These are phyloP conservation scores for Busseola fusca DNA, from an alignment of 2,888 invertebrate species.

Conservation along the genomic window DNA sequence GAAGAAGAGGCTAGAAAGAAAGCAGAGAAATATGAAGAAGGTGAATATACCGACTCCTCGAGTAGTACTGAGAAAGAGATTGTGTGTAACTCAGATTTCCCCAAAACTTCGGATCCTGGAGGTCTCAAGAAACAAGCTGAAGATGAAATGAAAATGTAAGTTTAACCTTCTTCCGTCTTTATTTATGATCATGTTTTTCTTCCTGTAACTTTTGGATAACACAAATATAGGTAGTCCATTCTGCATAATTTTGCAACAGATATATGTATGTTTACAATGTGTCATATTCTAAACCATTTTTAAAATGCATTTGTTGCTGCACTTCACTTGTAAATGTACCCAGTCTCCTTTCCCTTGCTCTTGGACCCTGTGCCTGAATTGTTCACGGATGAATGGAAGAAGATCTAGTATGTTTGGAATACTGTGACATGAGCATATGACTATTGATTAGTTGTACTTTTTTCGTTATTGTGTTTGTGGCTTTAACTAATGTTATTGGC, in stretches of 20 bases:
- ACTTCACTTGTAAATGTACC: too few species aligned
- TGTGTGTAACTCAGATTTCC: slow-evolving; percentile 80
- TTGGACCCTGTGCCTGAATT: too few species aligned
- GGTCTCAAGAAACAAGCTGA: slow-evolving; percentile 83
- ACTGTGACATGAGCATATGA: too few species aligned
- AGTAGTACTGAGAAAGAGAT: slow-evolving; percentile 79
- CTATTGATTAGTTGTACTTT: too few species aligned
- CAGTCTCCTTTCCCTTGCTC: too few species aligned
- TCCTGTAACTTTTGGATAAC: not conserved
- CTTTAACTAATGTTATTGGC: too few species aligned
- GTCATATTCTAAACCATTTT: not conserved
- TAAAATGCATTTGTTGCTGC: too few species aligned
- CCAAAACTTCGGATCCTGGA: slow-evolving; percentile 85
- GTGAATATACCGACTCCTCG: slow-evolving; percentile 88
- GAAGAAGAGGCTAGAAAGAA: slow-evolving; percentile 90
- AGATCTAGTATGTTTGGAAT: too few species aligned
- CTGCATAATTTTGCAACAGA: too few species aligned
- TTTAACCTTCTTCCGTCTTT: slow-evolving; percentile 31
- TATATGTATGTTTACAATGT: not conserved
- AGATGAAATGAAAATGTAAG: slow-evolving; percentile 88
- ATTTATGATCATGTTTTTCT: not conserved
- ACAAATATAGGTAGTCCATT: not conserved
- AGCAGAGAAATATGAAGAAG: slow-evolving; percentile 90
- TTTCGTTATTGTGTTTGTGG: too few species aligned
- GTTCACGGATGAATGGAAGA: too few species aligned